Evolutionary conservation across 2,888 invertebrate species (phyloP), one percentile per base, ranked within the genome.

Genomic region (Acholoe squamosa): DNA sequence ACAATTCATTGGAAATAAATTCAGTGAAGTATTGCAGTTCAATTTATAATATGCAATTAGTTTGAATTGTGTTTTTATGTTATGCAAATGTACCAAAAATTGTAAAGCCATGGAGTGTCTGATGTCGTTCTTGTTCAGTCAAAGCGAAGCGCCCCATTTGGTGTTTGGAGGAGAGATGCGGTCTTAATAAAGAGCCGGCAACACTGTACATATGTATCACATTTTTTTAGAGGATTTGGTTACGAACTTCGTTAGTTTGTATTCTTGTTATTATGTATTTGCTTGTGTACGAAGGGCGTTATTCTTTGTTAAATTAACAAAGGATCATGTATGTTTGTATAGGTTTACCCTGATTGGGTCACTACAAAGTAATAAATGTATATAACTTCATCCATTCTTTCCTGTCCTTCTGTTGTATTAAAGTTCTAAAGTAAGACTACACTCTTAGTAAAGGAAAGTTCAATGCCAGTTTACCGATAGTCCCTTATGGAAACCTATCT

Each of bases 351-450:
- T 7, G 33, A 28, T 31, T 77, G 28, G 33, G 33, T 22, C 22
- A 77, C 77, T 77, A 77, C 33, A n/a, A 77, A 77, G 77, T 77
- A 77, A 77, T 77, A 77, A 77, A 77, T 77, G 77, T 77, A 77
- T 77, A 77, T 77, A 77, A 31, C 77, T 77, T 31, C 33, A 54
- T 14, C 54, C 10, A 54, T 14, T n/a, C n/a, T n/a, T n/a, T n/a
- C n/a, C n/a, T n/a, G n/a, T n/a, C n/a, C n/a, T n/a, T n/a, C n/a
- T n/a, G n/a, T n/a, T n/a, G n/a, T n/a, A n/a, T n/a, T n/a, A n/a
- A n/a, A n/a, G n/a, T n/a, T n/a, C n/a, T n/a, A n/a, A n/a, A n/a
- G n/a, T n/a, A n/a, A n/a, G n/a, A n/a, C n/a, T n/a, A n/a, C n/a
- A n/a, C n/a, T n/a, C n/a, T n/a, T n/a, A n/a, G n/a, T n/a, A n/a